These are phyloP conservation scores for Porites lutea DNA, from an alignment of 64 coral and sea anemone species.

Conservation along the genomic window DNA sequence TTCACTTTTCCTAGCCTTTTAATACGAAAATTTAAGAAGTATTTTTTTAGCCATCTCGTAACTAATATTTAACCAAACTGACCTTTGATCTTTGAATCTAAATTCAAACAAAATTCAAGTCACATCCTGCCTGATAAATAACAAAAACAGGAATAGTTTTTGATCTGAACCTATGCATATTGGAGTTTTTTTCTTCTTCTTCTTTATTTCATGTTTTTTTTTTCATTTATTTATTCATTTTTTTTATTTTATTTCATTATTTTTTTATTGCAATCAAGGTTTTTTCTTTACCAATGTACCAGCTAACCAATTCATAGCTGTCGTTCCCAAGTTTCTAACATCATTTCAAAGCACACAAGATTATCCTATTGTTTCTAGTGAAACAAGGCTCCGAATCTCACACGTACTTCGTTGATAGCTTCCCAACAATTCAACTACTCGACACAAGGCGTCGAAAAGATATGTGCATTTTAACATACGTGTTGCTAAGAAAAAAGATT, in stretches of 20 bases:
- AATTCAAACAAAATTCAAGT: background rate
- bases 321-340: constrained; percentile 19
- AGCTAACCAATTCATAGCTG: too few relatives aligned
- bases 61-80: background rate
- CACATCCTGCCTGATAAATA: background rate
- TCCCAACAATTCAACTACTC: background rate
- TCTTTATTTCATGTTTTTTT: too few relatives aligned
- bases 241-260: too few relatives aligned
- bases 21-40: constrained; percentile 27
- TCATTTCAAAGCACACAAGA: constrained; percentile 9
- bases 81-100: background rate
- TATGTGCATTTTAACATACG: background rate
- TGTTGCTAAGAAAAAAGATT: background rate
- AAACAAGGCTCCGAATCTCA: background rate
- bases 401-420: background rate
- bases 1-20: background rate
- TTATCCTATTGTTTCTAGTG: background rate
- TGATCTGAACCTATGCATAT: too few relatives aligned
- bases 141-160: background rate
- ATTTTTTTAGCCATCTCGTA: background rate
- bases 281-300: too few relatives aligned
- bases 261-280: too few relatives aligned
- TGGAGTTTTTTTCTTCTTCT: too few relatives aligned
- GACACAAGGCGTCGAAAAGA: background rate
- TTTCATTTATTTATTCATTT: too few relatives aligned